phyloP scores from a whole-genome alignment of 2,797 vertebrate species.

The Psittacula derbiana region DNA sequence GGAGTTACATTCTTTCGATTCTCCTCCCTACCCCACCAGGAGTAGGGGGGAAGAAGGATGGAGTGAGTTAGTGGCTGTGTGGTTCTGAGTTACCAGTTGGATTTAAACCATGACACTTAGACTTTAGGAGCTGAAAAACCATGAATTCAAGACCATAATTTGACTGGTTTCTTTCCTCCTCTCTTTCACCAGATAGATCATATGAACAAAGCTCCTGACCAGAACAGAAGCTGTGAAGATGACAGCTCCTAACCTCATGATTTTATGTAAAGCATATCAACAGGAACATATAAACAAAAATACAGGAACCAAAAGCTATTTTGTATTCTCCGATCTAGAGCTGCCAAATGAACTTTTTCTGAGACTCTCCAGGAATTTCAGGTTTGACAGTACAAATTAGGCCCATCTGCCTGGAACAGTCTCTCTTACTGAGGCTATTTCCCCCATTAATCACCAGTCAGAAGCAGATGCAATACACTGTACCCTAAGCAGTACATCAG shows the following conservation, averaged over 20 bases:
- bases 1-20: background rate
- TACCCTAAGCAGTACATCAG: background rate
- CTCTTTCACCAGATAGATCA: background rate
- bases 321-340: background rate
- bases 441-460: background rate
- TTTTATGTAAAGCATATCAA: background rate
- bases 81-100: background rate
- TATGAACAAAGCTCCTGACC: background rate
- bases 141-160: background rate
- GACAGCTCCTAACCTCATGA: background rate
- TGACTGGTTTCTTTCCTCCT: background rate
- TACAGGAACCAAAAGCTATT: background rate
- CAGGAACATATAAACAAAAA: background rate
- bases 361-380: background rate
- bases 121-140: background rate
- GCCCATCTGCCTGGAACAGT: background rate
- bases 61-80: background rate
- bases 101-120: background rate
- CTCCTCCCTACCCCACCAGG: background rate
- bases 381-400: background rate
- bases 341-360: background rate
- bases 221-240: background rate
- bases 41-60: background rate
- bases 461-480: background rate
- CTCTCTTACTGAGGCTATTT: background rate